These are phyloP conservation scores for Cosmorhoe ocellata DNA, from an alignment of 2,888 invertebrate genomes.

Conservation along the genomic window DNA sequence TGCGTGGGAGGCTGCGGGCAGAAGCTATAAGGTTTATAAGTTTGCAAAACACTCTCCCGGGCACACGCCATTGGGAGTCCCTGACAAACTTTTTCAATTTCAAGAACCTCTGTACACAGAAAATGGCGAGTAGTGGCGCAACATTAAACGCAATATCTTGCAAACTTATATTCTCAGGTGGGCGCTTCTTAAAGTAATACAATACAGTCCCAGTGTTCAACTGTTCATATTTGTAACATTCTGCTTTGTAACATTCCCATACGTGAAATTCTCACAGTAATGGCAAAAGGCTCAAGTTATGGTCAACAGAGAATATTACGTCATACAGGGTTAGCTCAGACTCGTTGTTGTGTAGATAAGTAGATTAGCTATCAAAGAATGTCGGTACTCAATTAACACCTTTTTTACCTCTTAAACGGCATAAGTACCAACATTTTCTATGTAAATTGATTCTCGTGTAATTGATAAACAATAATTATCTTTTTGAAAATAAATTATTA, in stretches of 20 bases:
- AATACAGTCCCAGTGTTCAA: background rate
- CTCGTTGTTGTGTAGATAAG: no score
- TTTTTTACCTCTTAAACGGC: no score
- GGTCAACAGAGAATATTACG: no score
- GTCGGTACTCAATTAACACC: no score
- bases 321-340: no score
- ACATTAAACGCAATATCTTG: constrained; percentile 21
- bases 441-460: no score
- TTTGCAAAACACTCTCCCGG: constrained; percentile 9
- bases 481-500: no score
- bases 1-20: no score
- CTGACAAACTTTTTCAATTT: constrained; percentile 47
- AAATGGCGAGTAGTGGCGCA: constrained; percentile 24
- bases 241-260: background rate
- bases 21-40: no score
- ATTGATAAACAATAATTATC: no score
- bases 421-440: no score
- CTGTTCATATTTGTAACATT: background rate
- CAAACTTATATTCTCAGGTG: constrained; percentile 21
- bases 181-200: constrained; percentile 1
- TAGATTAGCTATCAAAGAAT: no score
- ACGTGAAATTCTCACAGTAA: background rate
- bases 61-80: constrained; percentile 27
- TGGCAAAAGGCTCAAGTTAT: background rate
- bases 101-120: constrained; percentile 28